Base-by-base conservation (phyloP, 2,888 invertebrate species). In the Pyrochroa serraticornis region DNA sequence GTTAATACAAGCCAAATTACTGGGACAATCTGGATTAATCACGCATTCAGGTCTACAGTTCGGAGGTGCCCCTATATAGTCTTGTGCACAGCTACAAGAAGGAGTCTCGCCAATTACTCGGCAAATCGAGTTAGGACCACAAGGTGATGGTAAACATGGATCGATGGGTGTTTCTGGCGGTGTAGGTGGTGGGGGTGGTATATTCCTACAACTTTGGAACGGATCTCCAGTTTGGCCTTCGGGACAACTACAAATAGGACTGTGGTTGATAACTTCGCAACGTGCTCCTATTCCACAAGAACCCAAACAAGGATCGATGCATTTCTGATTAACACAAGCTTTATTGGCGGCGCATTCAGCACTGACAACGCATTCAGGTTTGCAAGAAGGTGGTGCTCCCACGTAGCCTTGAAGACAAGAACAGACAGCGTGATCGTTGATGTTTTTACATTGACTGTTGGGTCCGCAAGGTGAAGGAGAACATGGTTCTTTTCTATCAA, bases 21-120 rank as follows among this genome's bases (percentile, higher is more conserved):
- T 86, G 30, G 88, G 85, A 75, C 92, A 92, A 73, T 92, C 91
- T 9, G 91, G 87, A 76, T 92, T 92, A 48, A 91, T 90, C 6
- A 90, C 84, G 77, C 92, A 92, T 78, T 92, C 92, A 12, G 92
- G 92, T 68, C 92, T 83, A 71, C 93, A 93, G 68, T 90, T 89
- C 22, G 92, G 92, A 60, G 93, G 91, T 46, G 85, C 84, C 33
- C 93, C 93, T 42, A 90, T 82, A 72, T 92, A 93, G 66, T 86
- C 86, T 48, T 86, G 85, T n/a, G 87, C 77, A 73, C 94, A 94
- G 63, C 87, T 85, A 72, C 93, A 94, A 10, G 88, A 85, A 39
- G 92, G 86, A 69, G 83, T 83, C 41, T 83, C 86, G 51, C 88
- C 87, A 50, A 83, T 79, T 60, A 84, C 83, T 66, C 86, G 81